Conservation (phyloP, 2,888 invertebrate genomes). For the Leptopilina syphax region DNA sequence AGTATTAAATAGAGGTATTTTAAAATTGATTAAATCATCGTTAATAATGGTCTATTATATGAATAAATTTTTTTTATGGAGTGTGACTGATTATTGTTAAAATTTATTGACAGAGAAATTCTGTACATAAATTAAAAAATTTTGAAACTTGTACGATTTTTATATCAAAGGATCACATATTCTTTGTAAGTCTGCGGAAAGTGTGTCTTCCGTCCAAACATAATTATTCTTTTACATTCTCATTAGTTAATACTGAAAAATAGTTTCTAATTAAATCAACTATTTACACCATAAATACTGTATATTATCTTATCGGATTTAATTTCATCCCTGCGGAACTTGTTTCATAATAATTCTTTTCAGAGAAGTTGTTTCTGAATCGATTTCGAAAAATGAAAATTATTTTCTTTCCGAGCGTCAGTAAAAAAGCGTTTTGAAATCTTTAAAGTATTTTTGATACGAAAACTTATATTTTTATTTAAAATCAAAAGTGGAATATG, state of each 20-base stretch:
- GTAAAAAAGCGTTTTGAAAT: no score
- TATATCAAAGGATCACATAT: slow-evolving; percentile 3
- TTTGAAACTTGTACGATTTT: background rate
- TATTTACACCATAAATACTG: slow-evolving; percentile 1
- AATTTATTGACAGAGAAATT: background rate
- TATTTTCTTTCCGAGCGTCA: no score
- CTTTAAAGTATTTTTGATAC: no score
- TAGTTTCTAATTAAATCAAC: background rate
- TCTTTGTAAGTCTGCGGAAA: slow-evolving; percentile 10
- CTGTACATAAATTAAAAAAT: background rate
- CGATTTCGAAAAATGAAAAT: no score
- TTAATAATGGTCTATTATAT: slow-evolving; percentile 6
- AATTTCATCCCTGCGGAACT: no score
- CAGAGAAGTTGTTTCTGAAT: no score
- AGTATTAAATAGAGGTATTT: slow-evolving; percentile 26
- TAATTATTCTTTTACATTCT: background rate
- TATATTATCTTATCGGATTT: background rate
- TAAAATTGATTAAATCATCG: slow-evolving; percentile 1
- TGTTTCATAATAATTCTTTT: no score
- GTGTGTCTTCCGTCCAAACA: slow-evolving; percentile 17
- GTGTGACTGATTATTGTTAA: slow-evolving; percentile 3
- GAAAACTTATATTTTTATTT: no score
- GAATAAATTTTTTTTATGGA: background rate
- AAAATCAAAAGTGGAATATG: no score
- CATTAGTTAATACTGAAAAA: background rate